Evolutionary conservation across 2,113 vertebrate species (phyloP), one percentile per base, ranked within the genome.

Genomic region (Solenodon paradoxus): DNA sequence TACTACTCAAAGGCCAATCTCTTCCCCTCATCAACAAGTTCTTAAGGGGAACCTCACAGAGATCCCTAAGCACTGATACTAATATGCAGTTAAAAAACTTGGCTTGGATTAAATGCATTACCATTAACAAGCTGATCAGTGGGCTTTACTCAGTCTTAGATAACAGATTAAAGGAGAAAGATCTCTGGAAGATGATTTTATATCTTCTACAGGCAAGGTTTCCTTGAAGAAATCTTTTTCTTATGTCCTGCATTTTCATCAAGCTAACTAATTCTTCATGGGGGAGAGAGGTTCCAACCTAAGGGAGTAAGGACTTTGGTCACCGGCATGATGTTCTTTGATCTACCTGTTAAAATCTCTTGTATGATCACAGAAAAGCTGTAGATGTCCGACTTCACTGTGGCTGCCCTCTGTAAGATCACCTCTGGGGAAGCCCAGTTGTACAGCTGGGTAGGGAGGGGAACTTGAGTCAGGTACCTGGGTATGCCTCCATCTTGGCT

Each of bases 391-490:
- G 98, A 98, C 26, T 97, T 98, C 17, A 96, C 71, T 0, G 98
- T 98, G 0, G 96, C 96, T 63, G 53, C 30, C 66, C 91, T 98
- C 61, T 95, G 93, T 45, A 98, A 96, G 95, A 99, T 97, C 16
- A 99, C 98, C 95, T 99, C 98, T 2, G 98, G 98, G 83, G 98
- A 98, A 0, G 98, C 98, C 98, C 98, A 99, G 11, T 92, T 98
- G 78, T 98, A 97, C 5, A 99, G 97, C 97, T 98, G 97, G 11
- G n/a, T 55, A 9, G 98, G 98, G 32, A 99, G 94, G 22, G 98
- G 98, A 26, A 98, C 95, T 30, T 82, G 97, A 32, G 97, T 98
- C 95, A 98, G 97, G 53, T 98, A 98, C 26, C 96, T 98, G 84
- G 97, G 97, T 24, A 66, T 85, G 40, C 97, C 97, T 2, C 96